phyloP scores from a whole-genome alignment of 2,113 vertebrate species.

The Aleadryas rufinucha region DNA sequence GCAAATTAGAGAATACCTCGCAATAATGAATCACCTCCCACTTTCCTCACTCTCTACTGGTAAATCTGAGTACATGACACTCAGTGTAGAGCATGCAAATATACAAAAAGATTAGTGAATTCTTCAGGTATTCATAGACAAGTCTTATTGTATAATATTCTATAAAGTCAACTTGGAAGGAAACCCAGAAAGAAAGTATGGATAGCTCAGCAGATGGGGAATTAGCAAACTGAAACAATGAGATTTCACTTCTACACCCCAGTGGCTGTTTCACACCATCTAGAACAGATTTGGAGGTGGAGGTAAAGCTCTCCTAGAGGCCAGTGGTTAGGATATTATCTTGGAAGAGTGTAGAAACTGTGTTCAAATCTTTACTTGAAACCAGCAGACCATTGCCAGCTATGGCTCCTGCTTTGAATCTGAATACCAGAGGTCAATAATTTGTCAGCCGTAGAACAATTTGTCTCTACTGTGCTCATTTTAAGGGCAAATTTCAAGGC shows the following conservation, averaged over 20 bases:
- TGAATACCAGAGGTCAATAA: neutral
- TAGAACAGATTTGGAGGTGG: neutral
- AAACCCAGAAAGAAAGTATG: neutral
- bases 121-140: neutral
- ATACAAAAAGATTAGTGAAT: neutral
- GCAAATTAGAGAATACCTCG: neutral
- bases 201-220: neutral
- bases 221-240: neutral
- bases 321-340: neutral
- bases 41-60: neutral
- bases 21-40: neutral
- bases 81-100: neutral
- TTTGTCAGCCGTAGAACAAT: neutral
- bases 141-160: neutral
- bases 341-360: neutral
- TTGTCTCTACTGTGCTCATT: neutral
- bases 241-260: neutral
- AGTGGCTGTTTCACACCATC: neutral
- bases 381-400: neutral
- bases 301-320: neutral
- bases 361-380: neutral
- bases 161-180: neutral
- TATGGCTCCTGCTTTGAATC: neutral
- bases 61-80: neutral
- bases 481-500: neutral